Evolutionary conservation across 2,113 vertebrate species (phyloP).

Genomic region (Chionomys nivalis): DNA sequence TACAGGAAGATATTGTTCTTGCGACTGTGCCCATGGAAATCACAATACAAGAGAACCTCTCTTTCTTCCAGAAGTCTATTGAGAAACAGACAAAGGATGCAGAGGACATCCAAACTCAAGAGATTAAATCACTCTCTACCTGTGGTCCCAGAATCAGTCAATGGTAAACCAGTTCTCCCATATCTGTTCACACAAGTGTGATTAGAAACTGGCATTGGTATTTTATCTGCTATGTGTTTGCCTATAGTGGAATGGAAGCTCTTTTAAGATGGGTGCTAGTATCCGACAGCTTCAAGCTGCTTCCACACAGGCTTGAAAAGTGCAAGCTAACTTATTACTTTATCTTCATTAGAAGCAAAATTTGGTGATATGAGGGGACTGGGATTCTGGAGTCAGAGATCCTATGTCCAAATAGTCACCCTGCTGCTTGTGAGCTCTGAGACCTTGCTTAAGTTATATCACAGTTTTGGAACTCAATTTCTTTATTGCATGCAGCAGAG

Average conservation of each 20-base stretch:
- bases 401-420: neutral
- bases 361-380: neutral
- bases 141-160: neutral
- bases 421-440: neutral
- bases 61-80: conserved; percentile 89
- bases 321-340: neutral
- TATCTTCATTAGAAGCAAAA: neutral
- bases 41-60: conserved; percentile 93
- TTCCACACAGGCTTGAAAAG: neutral
- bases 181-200: neutral
- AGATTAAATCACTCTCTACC: neutral
- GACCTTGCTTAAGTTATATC: neutral
- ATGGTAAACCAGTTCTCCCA: neutral
- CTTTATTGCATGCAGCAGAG: neutral
- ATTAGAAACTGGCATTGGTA: neutral
- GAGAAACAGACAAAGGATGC: neutral
- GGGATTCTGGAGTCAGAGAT: neutral
- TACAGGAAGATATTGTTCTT: conserved; percentile 97
- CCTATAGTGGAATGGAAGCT: neutral
- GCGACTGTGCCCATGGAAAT: conserved; percentile 95
- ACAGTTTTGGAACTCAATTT: neutral
- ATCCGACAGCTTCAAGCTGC: neutral
- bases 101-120: neutral
- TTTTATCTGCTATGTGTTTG: neutral
- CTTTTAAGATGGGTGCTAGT: neutral